Conservation (phyloP, 2,888 invertebrate species). For the Phanerotoma sp. region DNA sequence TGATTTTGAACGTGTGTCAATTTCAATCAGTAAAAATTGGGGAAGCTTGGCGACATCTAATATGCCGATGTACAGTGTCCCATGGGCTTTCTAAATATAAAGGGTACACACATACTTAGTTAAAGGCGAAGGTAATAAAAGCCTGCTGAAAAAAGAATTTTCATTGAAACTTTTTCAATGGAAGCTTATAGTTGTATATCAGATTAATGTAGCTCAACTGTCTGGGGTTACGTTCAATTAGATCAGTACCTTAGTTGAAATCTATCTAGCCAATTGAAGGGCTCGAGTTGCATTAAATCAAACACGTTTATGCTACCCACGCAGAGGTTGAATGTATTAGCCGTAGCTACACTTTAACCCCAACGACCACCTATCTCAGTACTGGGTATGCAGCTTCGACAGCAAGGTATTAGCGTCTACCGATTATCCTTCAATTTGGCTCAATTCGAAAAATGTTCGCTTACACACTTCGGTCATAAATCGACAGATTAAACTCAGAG, state of each 20-base stretch:
- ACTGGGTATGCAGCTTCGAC: slow-evolving; percentile 8
- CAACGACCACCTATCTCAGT: slow-evolving; percentile 35
- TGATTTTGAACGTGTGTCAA: too few species aligned
- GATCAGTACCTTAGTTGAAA: not conserved
- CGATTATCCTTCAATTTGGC: slow-evolving; percentile 40
- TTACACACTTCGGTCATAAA: slow-evolving; percentile 49
- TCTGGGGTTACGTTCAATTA: too few species aligned
- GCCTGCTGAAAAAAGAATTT: too few species aligned
- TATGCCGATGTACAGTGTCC: too few species aligned
- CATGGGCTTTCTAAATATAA: too few species aligned
- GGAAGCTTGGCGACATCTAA: too few species aligned
- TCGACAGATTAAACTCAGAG: slow-evolving; percentile 52
- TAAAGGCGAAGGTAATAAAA: too few species aligned
- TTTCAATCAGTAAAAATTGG: too few species aligned
- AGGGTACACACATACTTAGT: too few species aligned
- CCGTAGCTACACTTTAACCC: slow-evolving; percentile 26
- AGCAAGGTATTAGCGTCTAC: slow-evolving; percentile 31
- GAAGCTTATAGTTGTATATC: too few species aligned
- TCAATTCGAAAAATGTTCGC: slow-evolving; percentile 37
- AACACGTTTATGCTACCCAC: not conserved
- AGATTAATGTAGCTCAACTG: too few species aligned
- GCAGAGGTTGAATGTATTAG: not conserved
- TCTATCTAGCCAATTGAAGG: not conserved
- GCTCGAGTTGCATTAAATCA: slow-evolving; percentile 1
- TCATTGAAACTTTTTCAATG: too few species aligned